Base-by-base conservation (phyloP, 2,888 invertebrate genomes). In the Eutolmus rufibarbis region DNA sequence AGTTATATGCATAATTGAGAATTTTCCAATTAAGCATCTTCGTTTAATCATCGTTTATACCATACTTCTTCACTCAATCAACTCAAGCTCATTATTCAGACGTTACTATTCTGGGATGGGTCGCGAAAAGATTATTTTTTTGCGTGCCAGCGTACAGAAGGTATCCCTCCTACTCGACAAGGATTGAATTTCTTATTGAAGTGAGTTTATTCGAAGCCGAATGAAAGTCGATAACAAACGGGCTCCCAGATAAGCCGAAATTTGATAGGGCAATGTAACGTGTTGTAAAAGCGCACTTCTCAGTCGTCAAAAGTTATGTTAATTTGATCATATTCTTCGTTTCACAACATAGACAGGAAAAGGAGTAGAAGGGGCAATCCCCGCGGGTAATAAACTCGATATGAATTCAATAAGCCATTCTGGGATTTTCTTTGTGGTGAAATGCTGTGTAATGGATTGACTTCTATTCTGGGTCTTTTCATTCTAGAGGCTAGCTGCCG, bases 401-500 rank as follows among this genome's bases (percentile, higher is more conserved):
- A 76, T 37, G 76, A 76, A 76, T 76, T 34, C 76, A 76, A 76
- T 76, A 76, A 76, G 28, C 76, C 76, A 76, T 76, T 76, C n/a
- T 37, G n/a, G 19, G 76, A 76, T 34, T 76, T 76, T 8, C 76
- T 76, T 76, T 76, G 34, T 19, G 76, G 74, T 34, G 76, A 76
- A 37, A 76, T 76, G 34, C 76, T 31, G 34, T 34, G 31, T 74
- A 74, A 76, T 76, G 76, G 34, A 76, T 76, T 37, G 34, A n/a
- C 76, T 76, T 5, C 34, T 31, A 8, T 23, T 31, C 14, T 1
- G n/a, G 12, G 57, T 23, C 19, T 23, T 57, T n/a, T 23, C 57
- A 19, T 57, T 8, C 57, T 19, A 9, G 23, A 74, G n/a, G 7
- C 34, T 31, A 14, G 9, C 74, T 16, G 2, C 37, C 28, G 16